A percentile compares a stretch with the other conserved stretches of the same genome.
phyloP scores from a whole-genome alignment of 2,797 vertebrate genomes.

The Pipistrellus nathusii region DNA sequence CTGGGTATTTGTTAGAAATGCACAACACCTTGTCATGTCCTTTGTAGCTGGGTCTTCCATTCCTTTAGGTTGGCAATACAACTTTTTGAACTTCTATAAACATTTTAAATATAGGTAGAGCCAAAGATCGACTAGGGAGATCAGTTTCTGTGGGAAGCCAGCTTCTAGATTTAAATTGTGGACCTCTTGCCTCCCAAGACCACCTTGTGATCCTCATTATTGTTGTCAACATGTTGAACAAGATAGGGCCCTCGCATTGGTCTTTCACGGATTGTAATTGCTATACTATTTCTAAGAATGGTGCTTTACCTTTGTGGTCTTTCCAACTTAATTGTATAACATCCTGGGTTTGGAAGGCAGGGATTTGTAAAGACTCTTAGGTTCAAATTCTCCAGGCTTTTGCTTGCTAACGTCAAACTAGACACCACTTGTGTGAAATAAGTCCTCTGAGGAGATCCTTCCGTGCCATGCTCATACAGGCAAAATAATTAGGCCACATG shows the following conservation, averaged over 20 bases:
- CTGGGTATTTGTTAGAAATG: background rate
- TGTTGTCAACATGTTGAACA: constrained; percentile 48
- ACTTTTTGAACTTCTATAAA: constrained; percentile 21
- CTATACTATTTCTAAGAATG: constrained; percentile 28
- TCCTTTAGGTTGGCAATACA: constrained; percentile 47
- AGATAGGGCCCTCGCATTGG: background rate
- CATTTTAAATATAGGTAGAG: constrained; percentile 43
- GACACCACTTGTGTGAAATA: constrained; percentile 60
- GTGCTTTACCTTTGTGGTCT: constrained; percentile 44
- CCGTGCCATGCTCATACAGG: constrained; percentile 79
- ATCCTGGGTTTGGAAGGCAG: constrained; percentile 31
- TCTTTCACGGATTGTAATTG: constrained; percentile 18
- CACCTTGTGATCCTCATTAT: constrained; percentile 33
- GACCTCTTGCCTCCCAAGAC: background rate
- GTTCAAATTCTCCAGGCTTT: constrained; percentile 55
- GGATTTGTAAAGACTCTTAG: constrained; percentile 39
- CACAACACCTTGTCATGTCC: background rate
- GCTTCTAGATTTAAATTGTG: constrained; percentile 27
- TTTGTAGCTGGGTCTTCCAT: constrained; percentile 1
- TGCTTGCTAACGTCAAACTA: constrained; percentile 12
- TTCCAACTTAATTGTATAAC: constrained; percentile 32
- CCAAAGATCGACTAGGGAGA: background rate
- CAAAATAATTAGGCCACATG: constrained; percentile 79
- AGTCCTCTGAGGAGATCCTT: constrained; percentile 70
- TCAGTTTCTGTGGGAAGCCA: background rate